These are phyloP conservation scores for Eueides isabella DNA, from an alignment of 1,140 invertebrate species.

Conservation along the genomic window DNA sequence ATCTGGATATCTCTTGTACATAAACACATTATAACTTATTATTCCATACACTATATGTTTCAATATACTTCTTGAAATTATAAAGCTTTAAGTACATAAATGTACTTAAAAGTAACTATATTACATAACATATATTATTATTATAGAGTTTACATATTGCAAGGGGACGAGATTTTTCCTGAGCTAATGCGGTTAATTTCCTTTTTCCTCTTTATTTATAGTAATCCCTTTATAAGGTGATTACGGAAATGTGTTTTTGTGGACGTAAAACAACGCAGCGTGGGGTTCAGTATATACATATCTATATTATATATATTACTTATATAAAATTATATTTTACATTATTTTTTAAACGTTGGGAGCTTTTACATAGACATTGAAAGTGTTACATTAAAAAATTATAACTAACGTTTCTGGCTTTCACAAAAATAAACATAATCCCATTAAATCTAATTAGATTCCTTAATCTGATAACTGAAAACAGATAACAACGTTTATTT, in stretches of 20 bases:
- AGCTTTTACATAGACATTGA: not conserved
- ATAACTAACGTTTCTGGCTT: not conserved
- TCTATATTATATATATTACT: not conserved
- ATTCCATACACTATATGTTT: too few species aligned
- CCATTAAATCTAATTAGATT: not conserved
- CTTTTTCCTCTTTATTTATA: slow-evolving; percentile 81
- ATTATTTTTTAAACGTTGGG: not conserved
- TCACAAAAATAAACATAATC: not conserved
- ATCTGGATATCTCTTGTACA: too few species aligned
- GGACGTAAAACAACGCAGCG: slow-evolving; percentile 74
- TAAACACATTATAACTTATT: too few species aligned
- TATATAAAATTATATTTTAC: not conserved
- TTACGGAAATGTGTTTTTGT: slow-evolving; percentile 80
- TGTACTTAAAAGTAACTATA: not conserved
- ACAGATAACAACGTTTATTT: not conserved
- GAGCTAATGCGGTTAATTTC: slow-evolving; percentile 78
- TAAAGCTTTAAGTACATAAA: too few species aligned
- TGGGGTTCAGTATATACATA: slow-evolving; percentile 54
- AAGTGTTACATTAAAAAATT: not conserved
- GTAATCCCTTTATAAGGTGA: slow-evolving; percentile 82
- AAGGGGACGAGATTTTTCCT: slow-evolving; percentile 75
- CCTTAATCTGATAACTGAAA: not conserved
- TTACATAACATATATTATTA: slow-evolving; percentile 77
- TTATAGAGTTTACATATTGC: slow-evolving; percentile 77
- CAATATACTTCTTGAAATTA: too few species aligned